These are phyloP conservation scores for Theonella swinhoei DNA, from an alignment of 37 sponge, comb jelly and placozoan species.

Conservation along the genomic window DNA sequence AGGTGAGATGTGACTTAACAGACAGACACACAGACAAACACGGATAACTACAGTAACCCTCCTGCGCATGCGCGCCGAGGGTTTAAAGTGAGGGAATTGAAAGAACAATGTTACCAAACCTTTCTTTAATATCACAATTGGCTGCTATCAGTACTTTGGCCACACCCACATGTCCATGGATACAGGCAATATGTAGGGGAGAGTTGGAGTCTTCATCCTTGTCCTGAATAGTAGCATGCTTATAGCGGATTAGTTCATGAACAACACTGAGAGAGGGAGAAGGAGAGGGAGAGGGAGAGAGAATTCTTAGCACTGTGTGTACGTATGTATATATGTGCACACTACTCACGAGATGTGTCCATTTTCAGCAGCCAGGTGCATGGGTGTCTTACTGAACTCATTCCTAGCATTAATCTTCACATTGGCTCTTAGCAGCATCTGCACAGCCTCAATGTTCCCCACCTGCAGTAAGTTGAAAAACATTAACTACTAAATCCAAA, in stretches of 20 bases:
- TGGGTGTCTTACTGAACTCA: conserved; percentile 82
- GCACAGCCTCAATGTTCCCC: conserved; percentile 68
- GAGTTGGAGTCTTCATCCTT: conserved; percentile 93
- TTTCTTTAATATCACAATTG: conserved; percentile 74
- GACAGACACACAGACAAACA: neutral
- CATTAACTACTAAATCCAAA: too few relatives aligned
- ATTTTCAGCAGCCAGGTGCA: too few relatives aligned
- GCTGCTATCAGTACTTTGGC: conserved; percentile 61
- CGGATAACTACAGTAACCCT: neutral
- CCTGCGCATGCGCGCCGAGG: too few relatives aligned
- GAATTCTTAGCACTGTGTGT: too few relatives aligned
- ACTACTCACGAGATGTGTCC: too few relatives aligned
- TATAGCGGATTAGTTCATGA: conserved; percentile 9
- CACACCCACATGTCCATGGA: conserved; percentile 64
- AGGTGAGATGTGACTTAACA: too few relatives aligned
- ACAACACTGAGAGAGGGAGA: conserved; percentile 48
- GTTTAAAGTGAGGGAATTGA: neutral
- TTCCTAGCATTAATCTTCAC: conserved; percentile 72
- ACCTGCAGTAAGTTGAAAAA: too few relatives aligned
- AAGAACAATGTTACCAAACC: conserved; percentile 50
- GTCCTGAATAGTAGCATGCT: conserved; percentile 53
- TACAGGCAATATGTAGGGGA: conserved; percentile 91
- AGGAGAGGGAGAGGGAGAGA: too few relatives aligned
- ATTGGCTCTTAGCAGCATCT: conserved; percentile 16
- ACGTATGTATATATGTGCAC: too few relatives aligned